Percentiles rank a stretch among this genome's conserved stretches.
phyloP scores from a whole-genome alignment of 2,888 invertebrate genomes.

The Smittia sp. region DNA sequence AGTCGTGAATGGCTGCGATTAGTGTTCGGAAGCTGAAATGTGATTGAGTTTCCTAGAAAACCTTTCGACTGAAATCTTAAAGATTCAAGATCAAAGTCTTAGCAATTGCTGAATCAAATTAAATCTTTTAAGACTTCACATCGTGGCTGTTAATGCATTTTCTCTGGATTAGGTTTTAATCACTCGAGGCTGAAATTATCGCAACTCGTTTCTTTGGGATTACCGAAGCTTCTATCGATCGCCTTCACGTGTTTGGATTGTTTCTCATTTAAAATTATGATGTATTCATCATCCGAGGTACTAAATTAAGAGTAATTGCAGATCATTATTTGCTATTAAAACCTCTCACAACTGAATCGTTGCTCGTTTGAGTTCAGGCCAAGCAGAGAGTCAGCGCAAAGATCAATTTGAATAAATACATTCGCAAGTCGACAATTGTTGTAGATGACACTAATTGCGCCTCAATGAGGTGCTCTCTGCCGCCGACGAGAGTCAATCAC shows the following conservation, averaged over 20 bases:
- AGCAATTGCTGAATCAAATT: too few relatives aligned
- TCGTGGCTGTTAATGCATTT: too few relatives aligned
- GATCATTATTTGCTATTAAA: conserved; percentile 38
- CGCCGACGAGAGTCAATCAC: neutral
- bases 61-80: too few relatives aligned
- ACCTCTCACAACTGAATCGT: conserved; percentile 2
- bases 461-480: neutral
- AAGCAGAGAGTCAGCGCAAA: neutral
- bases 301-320: conserved; percentile 40
- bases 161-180: too few relatives aligned
- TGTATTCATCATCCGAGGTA: conserved; percentile 38
- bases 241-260: conserved; percentile 35
- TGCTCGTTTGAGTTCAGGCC: neutral
- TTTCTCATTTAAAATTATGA: conserved; percentile 39
- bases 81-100: too few relatives aligned
- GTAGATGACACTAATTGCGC: conserved; percentile 32
- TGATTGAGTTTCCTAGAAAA: too few relatives aligned
- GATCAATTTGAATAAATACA: neutral
- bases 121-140: too few relatives aligned
- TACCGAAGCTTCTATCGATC: conserved; percentile 34
- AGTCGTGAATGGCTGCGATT: too few relatives aligned
- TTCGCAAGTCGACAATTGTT: neutral
- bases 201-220: conserved; percentile 33
- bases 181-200: conserved; percentile 5
- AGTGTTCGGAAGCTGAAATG: too few relatives aligned